Conservation (phyloP, 1,140 invertebrate species). For the Ostrea edulis region DNA sequence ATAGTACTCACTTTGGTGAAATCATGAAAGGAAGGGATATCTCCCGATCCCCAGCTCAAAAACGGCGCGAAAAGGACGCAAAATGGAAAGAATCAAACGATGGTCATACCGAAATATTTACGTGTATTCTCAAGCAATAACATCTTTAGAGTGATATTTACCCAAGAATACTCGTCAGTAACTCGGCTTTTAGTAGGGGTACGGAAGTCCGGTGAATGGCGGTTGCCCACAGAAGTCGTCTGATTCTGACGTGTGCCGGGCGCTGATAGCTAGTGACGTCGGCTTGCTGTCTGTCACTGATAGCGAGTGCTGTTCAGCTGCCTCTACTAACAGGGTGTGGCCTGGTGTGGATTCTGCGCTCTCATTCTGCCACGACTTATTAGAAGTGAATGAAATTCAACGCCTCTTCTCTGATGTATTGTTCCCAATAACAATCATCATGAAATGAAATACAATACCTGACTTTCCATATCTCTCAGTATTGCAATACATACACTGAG, state of each 20-base stretch:
- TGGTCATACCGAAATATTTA: constrained; percentile 82
- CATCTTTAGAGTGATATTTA: constrained; percentile 82
- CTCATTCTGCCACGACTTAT: background rate
- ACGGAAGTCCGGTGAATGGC: background rate
- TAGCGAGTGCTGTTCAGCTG: background rate
- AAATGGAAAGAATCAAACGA: background rate
- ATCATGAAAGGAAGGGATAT: background rate
- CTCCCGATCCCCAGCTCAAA: background rate
- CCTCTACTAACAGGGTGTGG: background rate
- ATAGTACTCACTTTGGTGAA: constrained; percentile 1
- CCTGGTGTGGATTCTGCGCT: constrained; percentile 19
- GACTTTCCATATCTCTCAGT: constrained; percentile 21
- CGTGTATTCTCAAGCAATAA: constrained; percentile 99
- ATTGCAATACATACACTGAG: background rate
- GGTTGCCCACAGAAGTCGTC: background rate
- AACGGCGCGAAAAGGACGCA: background rate
- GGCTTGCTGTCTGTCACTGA: background rate
- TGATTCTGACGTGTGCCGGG: background rate
- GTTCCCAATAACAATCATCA: constrained; percentile 37
- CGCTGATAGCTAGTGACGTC: background rate
- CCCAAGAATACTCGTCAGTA: constrained; percentile 64
- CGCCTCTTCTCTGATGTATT: constrained; percentile 25
- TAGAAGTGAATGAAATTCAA: background rate
- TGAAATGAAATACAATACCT: constrained; percentile 29
- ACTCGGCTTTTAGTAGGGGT: background rate